Base-by-base conservation (phyloP, 2,113 vertebrate species). In the Thymallus thymallus region DNA sequence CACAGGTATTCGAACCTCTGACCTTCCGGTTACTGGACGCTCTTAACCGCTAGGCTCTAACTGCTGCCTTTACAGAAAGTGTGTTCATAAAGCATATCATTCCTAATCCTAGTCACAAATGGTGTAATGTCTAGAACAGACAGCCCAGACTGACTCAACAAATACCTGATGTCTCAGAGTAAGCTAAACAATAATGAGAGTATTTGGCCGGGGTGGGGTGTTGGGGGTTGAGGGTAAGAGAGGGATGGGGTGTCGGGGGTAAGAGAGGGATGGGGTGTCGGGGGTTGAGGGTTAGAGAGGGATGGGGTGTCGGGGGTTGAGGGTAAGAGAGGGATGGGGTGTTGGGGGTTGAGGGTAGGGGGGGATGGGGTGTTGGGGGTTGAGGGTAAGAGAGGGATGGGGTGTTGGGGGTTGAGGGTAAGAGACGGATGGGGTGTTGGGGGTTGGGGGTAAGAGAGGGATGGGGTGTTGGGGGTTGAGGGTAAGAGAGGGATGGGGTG, bases 1-100 rank as follows among this genome's bases (percentile, higher is more conserved):
- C 35, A 10, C 35, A 3, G 9, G 9, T 41, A 41, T 12, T 41
- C 9, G 9, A 41, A 41, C 35, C 67, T 64, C 67, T 30, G n/a
- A 45, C 22, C 55, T 10, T 20, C 22, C 13, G 46, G 48, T 10
- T 65, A 84, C 79, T 46, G 2, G 69, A 78, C 72, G 69, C 78
- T 76, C 71, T 56, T 56, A 65, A 9, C 35, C 2, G 35, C 35
- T 10, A 41, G 35, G 9, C 35, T 41, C 35, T 41, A 41, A 7
- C 35, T 41, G 35, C 9, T 41, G 35, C 35, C 35, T 41, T 12
- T 41, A 41, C 35, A 69, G 65, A 79, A 80, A 30, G 29, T 22
- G 24, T 48, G 29, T 69, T 76, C 69, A 29, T 26, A 72, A 55
- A 64, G 73, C 73, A 67, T 69, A 76, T 58, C 22, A 48, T 65